Base-by-base conservation (phyloP, 2,797 vertebrate genomes). In the Pipistrellus pipistrellus region DNA sequence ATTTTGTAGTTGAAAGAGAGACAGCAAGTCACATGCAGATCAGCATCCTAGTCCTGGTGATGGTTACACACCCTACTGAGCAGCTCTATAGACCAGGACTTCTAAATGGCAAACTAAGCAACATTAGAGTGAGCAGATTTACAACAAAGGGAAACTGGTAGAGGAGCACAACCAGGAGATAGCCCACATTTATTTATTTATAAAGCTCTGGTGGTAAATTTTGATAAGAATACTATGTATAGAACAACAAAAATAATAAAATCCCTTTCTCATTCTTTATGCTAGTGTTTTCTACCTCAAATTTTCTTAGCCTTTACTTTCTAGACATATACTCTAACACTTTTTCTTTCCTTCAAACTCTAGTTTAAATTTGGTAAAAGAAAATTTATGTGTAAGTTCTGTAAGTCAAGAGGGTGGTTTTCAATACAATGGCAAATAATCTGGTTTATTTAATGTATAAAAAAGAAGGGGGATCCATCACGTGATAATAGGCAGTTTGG, bases 371-470 rank as follows among this genome's bases (percentile, higher is more conserved):
- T 76, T 90, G 64, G 44, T 71, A 68, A 86, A 59, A 94, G 69
- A 75, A 92, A 91, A 62, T 77, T 27, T 85, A 1, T 82, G 11
- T 51, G 32, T 88, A 89, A 97, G 88, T 55, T 86, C 59, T 53
- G 5, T 85, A 76, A 87, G 32, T 53, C 62, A 87, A 94, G 32
- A 95, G 46, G 27, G 7, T 93, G 66, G 32, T 27, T 82, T 12
- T 90, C 85, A 88, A 55, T 87, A 78, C 55, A 87, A 59, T 82
- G 30, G 38, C 30, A 94, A 85, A 82, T 72, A 88, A 88, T 8
- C 9, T 41, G 38, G 8, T 73, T 80, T 59, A 73, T 87, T 82
- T 94, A 62, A 57, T 96, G 92, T 86, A n/a, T 72, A 76, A 82
- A n/a, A n/a, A 84, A n/a, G 10, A 13, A 11, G 14, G 27, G 9